Evolutionary conservation across 2,888 invertebrate species (phyloP), one percentile per base, ranked within the genome.

Genomic region (Drosophila kanekoi): DNA sequence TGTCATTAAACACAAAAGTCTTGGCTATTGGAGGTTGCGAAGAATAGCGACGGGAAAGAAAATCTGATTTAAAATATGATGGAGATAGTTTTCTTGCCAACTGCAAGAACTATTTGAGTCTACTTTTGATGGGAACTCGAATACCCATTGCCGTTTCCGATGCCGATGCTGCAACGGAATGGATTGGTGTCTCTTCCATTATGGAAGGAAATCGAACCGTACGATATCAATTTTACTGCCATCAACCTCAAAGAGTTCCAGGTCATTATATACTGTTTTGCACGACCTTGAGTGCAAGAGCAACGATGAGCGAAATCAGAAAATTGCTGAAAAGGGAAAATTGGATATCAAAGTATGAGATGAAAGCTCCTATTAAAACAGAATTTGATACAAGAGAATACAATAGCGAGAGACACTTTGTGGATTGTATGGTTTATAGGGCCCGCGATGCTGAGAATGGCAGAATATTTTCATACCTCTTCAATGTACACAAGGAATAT

Each of bases 321-420:
- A 53, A n/a, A n/a, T 4, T 9, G 13, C 18, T 60, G 2, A 60
- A 33, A 1, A 2, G n/a, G 1, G 56, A 60, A 28, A 35, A 28
- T 18, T 60, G 56, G 56, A n/a, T 60, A 35, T 43, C 59, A 23
- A 54, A 60, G 11, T 28, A 37, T 18, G 43, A n/a, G 16, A 0
- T 60, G 2, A 20, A 35, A 11, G 14, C 13, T 5, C 59, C 52
- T 1, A 35, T 48, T 0, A 48, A 48, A 18, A 18, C n/a, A n/a
- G 3, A 2, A 16, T 32, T 16, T 1, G 11, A 32, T 8, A 10
- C 20, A 10, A 20, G 23, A 20, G 1, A 2, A 14, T 14, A 51
- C 14, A 11, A 4, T 28, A 1, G 11, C 14, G 23, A 51, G 14
- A 6, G 11, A 11, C 1, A 11, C 6, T 52, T 13, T 40, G 5